Percentiles rank a stretch among this genome's conserved stretches.
phyloP scores from a whole-genome alignment of 2,888 invertebrate genomes.

The Tetramorium bicarinatum region DNA sequence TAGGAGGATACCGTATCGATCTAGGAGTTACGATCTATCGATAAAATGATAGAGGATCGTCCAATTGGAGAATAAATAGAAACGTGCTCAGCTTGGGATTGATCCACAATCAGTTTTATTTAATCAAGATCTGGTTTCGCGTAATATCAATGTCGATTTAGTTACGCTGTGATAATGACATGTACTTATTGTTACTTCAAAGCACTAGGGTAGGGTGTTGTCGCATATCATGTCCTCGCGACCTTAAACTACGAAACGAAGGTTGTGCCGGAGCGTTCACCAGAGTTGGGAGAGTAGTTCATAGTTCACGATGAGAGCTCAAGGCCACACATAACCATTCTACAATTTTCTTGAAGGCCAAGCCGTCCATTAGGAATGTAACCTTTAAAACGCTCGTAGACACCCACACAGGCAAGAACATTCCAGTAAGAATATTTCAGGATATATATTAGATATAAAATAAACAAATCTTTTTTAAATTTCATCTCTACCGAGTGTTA shows the following conservation, averaged over 20 bases:
- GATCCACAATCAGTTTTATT: neutral
- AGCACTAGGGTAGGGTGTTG: neutral
- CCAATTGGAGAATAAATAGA: conserved; percentile 21
- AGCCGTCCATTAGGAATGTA: conserved; percentile 32
- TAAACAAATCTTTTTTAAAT: neutral
- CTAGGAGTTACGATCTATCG: conserved; percentile 9
- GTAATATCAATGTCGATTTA: neutral
- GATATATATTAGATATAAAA: neutral
- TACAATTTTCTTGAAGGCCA: conserved; percentile 40
- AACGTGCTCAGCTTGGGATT: neutral
- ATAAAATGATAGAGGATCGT: conserved; percentile 18
- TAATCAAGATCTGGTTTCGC: conserved; percentile 11
- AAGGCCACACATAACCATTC: conserved; percentile 29
- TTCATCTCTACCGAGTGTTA: neutral
- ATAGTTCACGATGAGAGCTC: conserved; percentile 60
- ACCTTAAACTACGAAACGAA: conserved; percentile 61
- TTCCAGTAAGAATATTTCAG: conserved; percentile 5
- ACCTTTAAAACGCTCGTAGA: conserved; percentile 24
- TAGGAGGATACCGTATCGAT: conserved; percentile 14
- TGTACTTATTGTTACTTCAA: neutral
- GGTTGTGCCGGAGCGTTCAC: conserved; percentile 8
- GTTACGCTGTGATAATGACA: neutral
- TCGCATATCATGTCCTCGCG: conserved; percentile 3
- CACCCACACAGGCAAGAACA: conserved; percentile 1
- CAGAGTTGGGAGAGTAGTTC: conserved; percentile 52